These are phyloP conservation scores for Macrotis lagotis DNA, from an alignment of 2,113 vertebrate genomes.

Conservation along the genomic window DNA sequence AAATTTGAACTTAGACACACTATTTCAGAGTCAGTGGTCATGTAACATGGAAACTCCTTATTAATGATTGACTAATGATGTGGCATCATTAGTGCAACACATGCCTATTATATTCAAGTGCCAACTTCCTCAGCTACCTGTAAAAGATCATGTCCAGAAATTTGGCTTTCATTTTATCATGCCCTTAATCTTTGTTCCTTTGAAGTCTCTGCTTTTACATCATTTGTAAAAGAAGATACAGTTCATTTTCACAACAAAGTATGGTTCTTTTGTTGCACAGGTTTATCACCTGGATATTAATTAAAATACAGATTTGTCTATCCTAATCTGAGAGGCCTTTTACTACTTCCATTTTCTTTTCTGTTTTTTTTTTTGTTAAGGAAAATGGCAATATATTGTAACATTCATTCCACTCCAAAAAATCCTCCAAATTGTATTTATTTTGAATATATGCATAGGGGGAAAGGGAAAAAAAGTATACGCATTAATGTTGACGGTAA, in stretches of 20 bases:
- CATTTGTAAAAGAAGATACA: slow-evolving; percentile 39
- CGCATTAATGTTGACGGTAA: slow-evolving; percentile 75
- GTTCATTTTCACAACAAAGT: slow-evolving; percentile 19
- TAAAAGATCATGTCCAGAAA: slow-evolving; percentile 49
- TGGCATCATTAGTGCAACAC: neutral
- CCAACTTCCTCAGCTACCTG: neutral
- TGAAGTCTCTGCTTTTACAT: slow-evolving; percentile 48
- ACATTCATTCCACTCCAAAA: slow-evolving; percentile 68
- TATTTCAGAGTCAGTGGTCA: neutral
- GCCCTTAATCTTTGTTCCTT: slow-evolving; percentile 41
- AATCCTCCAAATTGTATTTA: slow-evolving; percentile 74
- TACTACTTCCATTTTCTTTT: slow-evolving; percentile 49
- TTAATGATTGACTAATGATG: neutral
- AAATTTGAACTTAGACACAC: neutral
- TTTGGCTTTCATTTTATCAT: slow-evolving; percentile 56
- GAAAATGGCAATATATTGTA: slow-evolving; percentile 33
- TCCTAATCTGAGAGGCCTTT: slow-evolving; percentile 25
- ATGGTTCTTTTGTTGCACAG: slow-evolving; percentile 36
- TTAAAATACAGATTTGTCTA: slow-evolving; percentile 49
- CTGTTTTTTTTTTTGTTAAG: slow-evolving; percentile 75
- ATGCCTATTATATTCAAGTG: neutral
- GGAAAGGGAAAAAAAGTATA: slow-evolving; percentile 32
- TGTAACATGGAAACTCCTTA: neutral
- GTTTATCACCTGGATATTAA: slow-evolving; percentile 48
- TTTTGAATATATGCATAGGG: slow-evolving; percentile 65